A percentile compares a stretch with the other conserved stretches of the same genome.
These are phyloP conservation scores for Terrapene triunguis DNA, from an alignment of 2,113 vertebrate genomes.

Conservation along the genomic window DNA sequence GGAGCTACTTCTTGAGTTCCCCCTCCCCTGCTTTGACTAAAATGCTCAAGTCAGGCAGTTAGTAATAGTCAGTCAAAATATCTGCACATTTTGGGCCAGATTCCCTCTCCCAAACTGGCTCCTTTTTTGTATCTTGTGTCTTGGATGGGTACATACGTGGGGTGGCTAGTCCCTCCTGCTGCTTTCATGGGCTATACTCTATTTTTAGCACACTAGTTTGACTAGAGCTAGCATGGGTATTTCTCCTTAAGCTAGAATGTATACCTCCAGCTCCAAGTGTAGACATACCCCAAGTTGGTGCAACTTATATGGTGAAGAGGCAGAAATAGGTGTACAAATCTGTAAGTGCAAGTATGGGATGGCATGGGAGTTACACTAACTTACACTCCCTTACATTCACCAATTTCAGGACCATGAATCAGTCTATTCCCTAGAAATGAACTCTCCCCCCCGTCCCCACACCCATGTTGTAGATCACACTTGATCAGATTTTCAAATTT, in stretches of 20 bases:
- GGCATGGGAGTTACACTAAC: not conserved
- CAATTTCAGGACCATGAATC: not conserved
- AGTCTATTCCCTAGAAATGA: not conserved
- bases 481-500: not conserved
- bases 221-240: not conserved
- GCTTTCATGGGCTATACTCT: not conserved
- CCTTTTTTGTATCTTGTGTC: not conserved
- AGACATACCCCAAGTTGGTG: not conserved
- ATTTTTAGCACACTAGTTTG: not conserved
- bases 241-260: not conserved
- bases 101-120: not conserved
- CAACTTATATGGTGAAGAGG: not conserved
- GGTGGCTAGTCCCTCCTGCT: not conserved
- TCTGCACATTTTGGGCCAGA: not conserved
- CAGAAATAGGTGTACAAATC: not conserved
- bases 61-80: not conserved
- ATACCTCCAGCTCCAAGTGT: not conserved
- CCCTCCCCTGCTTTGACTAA: rapidly evolving
- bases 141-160: not conserved
- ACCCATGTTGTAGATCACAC: not conserved
- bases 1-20: not conserved
- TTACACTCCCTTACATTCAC: not conserved
- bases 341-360: not conserved
- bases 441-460: not conserved
- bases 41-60: not conserved